A percentile compares a stretch with the other conserved stretches of the same genome.
Conservation (phyloP, 2,888 invertebrate genomes). For the Sphinx pinastri region DNA sequence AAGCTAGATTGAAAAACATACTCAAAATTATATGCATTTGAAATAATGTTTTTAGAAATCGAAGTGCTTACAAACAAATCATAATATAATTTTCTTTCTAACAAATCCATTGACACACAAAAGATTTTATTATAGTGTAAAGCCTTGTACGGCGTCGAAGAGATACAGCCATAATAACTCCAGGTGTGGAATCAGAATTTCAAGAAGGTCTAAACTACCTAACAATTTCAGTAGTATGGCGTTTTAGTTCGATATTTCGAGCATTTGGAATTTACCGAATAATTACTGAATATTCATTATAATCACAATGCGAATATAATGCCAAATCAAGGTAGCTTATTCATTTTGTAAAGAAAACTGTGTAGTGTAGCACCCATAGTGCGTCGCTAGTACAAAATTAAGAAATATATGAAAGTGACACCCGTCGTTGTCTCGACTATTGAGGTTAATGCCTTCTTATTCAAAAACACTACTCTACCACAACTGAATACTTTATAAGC, state of each 20-base stretch:
- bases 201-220: background rate
- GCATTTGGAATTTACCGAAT: too few species aligned
- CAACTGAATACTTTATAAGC: background rate
- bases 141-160: background rate
- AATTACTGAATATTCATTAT: too few species aligned
- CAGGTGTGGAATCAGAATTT: background rate
- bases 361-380: background rate
- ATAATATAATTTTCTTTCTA: too few species aligned
- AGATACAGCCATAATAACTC: background rate
- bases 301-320: too few species aligned
- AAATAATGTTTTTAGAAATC: too few species aligned
- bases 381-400: background rate
- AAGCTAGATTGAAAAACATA: too few species aligned
- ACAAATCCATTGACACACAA: background rate
- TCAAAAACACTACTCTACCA: background rate
- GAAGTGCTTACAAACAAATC: too few species aligned
- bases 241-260: too few species aligned
- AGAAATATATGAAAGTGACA: background rate
- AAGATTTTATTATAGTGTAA: background rate
- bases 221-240: too few species aligned
- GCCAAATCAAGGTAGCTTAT: too few species aligned
- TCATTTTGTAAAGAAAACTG: too few species aligned
- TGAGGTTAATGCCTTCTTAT: background rate
- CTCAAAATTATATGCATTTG: too few species aligned
- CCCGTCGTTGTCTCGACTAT: background rate